These are phyloP conservation scores for Meda fulgida DNA, from an alignment of 2,797 vertebrate species.

Conservation along the genomic window DNA sequence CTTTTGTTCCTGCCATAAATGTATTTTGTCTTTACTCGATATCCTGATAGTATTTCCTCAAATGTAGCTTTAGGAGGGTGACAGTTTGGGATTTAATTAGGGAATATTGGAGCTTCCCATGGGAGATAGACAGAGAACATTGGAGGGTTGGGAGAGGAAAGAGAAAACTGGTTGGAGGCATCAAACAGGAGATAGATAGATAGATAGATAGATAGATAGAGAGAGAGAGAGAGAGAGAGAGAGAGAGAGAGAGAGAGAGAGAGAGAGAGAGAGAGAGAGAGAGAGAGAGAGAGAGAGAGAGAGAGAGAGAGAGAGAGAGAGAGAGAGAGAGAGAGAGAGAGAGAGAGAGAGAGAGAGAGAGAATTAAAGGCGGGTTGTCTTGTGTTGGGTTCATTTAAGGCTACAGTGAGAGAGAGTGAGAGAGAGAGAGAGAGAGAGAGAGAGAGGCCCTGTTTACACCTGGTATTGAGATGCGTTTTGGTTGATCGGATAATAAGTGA, in stretches of 20 bases:
- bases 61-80: slow-evolving; percentile 4
- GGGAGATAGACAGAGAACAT: background rate
- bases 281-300: no score
- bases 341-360: background rate
- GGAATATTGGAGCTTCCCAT: slow-evolving; percentile 35
- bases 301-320: no score
- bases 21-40: slow-evolving; percentile 11
- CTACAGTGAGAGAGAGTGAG: background rate
- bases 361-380: background rate
- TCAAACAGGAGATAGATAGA: background rate
- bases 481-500: background rate
- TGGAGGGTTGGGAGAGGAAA: slow-evolving; percentile 5
- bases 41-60: background rate
- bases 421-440: background rate
- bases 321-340: no score
- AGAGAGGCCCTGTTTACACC: background rate
- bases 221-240: no score
- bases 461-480: background rate
- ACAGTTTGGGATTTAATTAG: slow-evolving; percentile 50
- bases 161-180: slow-evolving; percentile 10
- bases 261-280: no score
- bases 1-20: background rate
- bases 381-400: background rate
- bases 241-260: no score
- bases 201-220: no score